Base-by-base conservation (phyloP, 2,113 vertebrate species). In the Gobius niger region DNA sequence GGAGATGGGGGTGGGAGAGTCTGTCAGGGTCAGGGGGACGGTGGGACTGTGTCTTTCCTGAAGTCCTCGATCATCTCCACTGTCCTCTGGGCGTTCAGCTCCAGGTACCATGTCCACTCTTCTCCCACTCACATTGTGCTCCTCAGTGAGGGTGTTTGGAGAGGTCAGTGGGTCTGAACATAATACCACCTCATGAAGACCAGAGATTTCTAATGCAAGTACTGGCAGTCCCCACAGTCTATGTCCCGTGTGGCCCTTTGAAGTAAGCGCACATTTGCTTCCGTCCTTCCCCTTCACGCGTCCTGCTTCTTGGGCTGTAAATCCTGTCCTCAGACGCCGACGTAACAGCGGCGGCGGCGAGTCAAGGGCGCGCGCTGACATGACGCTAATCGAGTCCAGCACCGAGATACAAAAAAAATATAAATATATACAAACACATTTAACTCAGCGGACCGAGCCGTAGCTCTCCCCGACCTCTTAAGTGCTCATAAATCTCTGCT, bases 341-440 rank as follows among this genome's bases (percentile, higher is more conserved):
- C 24, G 24, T 60, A 72, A 70, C 66, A 75, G 70, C 24, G 24
- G 24, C 24, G 24, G 24, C 24, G 5, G 24, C 24, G 53, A 78
- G 76, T 85, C 82, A 89, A 86, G 82, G 78, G 74, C 78, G 80
- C 85, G 83, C 67, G 80, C 75, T 71, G 72, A 78, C 70, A 78
- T 77, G 82, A 89, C 67, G 67, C 83, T 88, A 87, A 90, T 81
- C 71, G 77, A 78, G 64, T 73, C 44, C 82, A 82, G 74, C 82
- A 83, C 65, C 3, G 41, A 81, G 63, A 80, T 74, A 82, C 82
- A 75, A 82, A 83, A 82, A 83, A 88, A 78, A 1, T 34, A 34
- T 34, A 34, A 34, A 34, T 34, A 34, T 34, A 85, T 81, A 88
- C 65, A 87, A 88, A 83, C 72, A 77, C 76, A 82, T 86, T 86